Percentiles rank a stretch among this genome's conserved stretches.
Evolutionary conservation across 1,140 invertebrate species (phyloP).

Genomic region (Brachionus paranguensis): DNA sequence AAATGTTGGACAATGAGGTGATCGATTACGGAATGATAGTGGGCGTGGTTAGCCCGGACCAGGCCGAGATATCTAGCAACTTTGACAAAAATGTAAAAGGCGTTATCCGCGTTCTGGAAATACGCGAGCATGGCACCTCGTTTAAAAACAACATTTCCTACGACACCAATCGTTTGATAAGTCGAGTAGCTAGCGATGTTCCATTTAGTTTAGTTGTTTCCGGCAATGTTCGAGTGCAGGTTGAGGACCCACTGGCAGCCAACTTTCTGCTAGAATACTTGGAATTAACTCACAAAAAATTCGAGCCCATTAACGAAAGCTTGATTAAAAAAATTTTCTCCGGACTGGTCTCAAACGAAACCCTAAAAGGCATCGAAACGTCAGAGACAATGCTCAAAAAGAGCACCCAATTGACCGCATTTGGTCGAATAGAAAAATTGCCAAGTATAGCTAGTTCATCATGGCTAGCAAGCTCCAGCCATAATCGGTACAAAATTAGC

Average conservation of each 20-base stretch:
- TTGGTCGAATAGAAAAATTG: constrained; percentile 27
- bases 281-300: constrained; percentile 19
- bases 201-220: constrained; percentile 27
- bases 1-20: not conserved
- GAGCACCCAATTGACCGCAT: not conserved
- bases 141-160: not conserved
- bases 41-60: not conserved
- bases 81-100: not conserved
- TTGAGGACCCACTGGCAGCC: not conserved
- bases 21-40: constrained; percentile 35
- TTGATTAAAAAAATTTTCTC: not conserved
- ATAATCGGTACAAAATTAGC: not conserved
- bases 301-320: not conserved
- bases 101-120: constrained; percentile 19
- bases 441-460: not conserved
- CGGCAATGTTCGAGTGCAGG: not conserved
- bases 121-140: not conserved
- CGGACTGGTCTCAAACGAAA: not conserved
- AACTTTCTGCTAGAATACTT: constrained; percentile 9
- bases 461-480: not conserved
- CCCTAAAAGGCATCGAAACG: not conserved
- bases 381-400: constrained; percentile 9
- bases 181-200: not conserved
- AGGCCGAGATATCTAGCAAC: not conserved
- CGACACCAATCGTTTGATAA: constrained; percentile 8